Conservation (phyloP, 37 sponge, comb jelly and placozoan genomes). For the Beroe ovata region DNA sequence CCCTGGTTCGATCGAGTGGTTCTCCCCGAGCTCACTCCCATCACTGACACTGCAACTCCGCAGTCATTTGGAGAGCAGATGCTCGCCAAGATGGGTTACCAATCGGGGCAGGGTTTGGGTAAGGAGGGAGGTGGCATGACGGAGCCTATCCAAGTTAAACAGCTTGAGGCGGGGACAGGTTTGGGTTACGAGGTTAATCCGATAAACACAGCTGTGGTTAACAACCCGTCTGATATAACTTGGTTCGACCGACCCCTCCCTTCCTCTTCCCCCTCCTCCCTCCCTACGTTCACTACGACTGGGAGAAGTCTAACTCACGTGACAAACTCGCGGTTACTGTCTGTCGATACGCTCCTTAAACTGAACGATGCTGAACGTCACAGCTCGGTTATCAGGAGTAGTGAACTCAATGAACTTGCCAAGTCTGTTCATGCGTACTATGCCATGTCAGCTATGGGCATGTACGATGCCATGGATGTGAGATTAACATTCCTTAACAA, state of each 20-base stretch:
- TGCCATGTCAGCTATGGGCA: background rate
- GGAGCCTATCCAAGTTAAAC: conserved; percentile 36
- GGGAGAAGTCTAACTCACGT: background rate
- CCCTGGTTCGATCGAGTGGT: conserved; percentile 28
- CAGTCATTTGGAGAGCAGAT: conserved; percentile 42
- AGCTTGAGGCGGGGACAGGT: conserved; percentile 29
- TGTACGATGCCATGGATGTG: background rate
- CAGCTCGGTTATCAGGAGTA: background rate
- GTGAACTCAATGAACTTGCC: conserved; percentile 12
- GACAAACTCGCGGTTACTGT: conserved; percentile 41
- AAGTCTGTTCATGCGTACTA: conserved; percentile 10
- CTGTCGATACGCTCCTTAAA: conserved; percentile 12
- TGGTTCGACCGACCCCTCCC: background rate
- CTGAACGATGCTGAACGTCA: conserved; percentile 34
- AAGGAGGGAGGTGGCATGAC: conserved; percentile 20
- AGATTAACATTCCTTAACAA: background rate
- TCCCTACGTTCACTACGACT: background rate
- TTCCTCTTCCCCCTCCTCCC: background rate
- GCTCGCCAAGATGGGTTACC: conserved; percentile 55
- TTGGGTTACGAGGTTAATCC: conserved; percentile 22
- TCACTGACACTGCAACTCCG: background rate
- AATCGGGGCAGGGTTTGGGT: conserved; percentile 35
- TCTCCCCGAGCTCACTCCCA: background rate
- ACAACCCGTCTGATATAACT: background rate
- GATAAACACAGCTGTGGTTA: conserved; percentile 34